Base-by-base conservation (phyloP, 2,797 vertebrate genomes). In the Semaprochilodus insignis region DNA sequence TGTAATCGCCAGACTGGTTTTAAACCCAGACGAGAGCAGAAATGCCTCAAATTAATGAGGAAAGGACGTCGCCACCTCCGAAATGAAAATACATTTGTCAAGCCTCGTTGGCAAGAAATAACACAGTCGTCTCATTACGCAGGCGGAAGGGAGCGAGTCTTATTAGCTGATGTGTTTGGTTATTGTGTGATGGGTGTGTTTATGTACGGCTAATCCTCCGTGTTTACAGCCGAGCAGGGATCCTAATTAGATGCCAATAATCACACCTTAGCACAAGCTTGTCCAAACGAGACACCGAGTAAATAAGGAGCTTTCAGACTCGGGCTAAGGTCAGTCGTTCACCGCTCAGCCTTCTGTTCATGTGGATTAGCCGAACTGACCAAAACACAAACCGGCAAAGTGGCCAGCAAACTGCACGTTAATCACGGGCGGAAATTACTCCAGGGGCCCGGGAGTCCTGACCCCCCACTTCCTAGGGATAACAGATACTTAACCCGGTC, bases 131-230 rank as follows among this genome's bases (percentile, higher is more conserved):
- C 76, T 82, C 71, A 77, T 84, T 82, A 76, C 31, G 17, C 19
- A 69, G 70, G 75, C 78, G 77, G 63, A 74, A 90, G 87, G 88
- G 83, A 81, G 81, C 86, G 19, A 23, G 44, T 31, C 83, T 85
- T 74, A 78, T 83, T 84, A 83, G 87, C 84, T 85, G 86, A 88
- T 91, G 90, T 90, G 80, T 83, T 82, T 81, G 88, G 91, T 92
- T 90, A 91, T 90, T 90, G 89, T 90, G 90, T 92, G 88, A 92
- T 90, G 87, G 91, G 86, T 90, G 86, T 89, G 86, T 91, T 92
- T 91, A 88, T 88, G 83, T 88, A 83, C 67, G 70, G 88, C 87
- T 92, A 92, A 93, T 92, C 91, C 91, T 36, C 54, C 4, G 85
- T 90, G 87, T 89, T 90, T 86, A 92, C 88, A 88, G 82, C 87